A percentile compares a stretch with the other conserved stretches of the same genome.
These are phyloP conservation scores for Orchestes rusci DNA, from an alignment of 2,888 invertebrate species.

Conservation along the genomic window DNA sequence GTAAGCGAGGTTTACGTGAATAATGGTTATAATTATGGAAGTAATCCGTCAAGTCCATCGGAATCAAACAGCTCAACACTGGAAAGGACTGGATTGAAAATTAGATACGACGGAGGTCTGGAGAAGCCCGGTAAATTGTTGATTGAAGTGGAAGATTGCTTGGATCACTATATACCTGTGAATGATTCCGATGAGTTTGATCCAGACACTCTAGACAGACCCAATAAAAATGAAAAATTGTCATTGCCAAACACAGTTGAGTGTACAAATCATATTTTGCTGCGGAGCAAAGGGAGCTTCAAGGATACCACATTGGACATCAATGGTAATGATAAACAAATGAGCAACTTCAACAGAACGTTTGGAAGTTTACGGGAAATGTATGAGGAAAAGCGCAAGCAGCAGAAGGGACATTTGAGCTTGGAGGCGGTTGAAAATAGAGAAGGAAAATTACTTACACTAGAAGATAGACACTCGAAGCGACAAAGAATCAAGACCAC, in stretches of 20 bases:
- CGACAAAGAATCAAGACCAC: conserved; percentile 53
- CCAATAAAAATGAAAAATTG: conserved; percentile 15
- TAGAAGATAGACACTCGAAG: conserved; percentile 66
- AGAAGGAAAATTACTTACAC: conserved; percentile 59
- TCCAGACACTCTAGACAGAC: conserved; percentile 75
- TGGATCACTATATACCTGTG: conserved; percentile 66
- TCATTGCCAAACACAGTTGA: conserved; percentile 40
- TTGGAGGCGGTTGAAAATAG: conserved; percentile 41
- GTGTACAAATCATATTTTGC: conserved; percentile 51
- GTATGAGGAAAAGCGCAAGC: conserved; percentile 57
- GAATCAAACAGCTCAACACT: conserved; percentile 52
- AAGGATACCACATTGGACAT: conserved; percentile 44
- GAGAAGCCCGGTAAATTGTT: conserved; percentile 73
- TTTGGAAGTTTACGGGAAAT: conserved; percentile 69
- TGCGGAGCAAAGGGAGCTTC: conserved; percentile 66
- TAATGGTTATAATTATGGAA: conserved; percentile 61
- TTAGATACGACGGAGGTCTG: conserved; percentile 48
- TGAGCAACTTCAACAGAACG: conserved; percentile 44
- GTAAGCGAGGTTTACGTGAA: conserved; percentile 76
- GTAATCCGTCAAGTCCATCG: conserved; percentile 52
- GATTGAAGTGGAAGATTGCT: conserved; percentile 76
- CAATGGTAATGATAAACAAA: conserved; percentile 12
- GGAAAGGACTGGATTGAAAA: conserved; percentile 39
- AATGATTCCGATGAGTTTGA: conserved; percentile 79
- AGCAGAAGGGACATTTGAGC: no score